Base-by-base conservation (phyloP, 2,888 invertebrate genomes). In the Zele albiditarsus region DNA sequence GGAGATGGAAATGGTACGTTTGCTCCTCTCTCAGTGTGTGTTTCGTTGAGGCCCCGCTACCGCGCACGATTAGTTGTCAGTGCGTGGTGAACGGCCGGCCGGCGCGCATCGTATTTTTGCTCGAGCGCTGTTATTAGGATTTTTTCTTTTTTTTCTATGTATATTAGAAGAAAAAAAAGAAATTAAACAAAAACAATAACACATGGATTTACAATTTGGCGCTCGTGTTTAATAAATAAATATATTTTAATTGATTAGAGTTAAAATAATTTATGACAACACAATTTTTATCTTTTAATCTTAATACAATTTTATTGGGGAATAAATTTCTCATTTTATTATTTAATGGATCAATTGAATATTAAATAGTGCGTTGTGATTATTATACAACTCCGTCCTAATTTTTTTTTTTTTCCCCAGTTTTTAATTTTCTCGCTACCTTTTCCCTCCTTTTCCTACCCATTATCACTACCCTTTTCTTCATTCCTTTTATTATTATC, bases 51-150 rank as follows among this genome's bases (percentile, higher is more conserved):
- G 33, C 74, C 57, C 68, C 71, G 77, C 72, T 1, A 1, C 38
- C 38, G 38, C 63, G 58, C 58, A 28, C 67, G 73, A 62, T 67
- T 53, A 53, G 57, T 78, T 77, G 75, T 86, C 86, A 88, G 87
- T 88, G 86, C 84, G 84, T 85, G 86, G 83, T 84, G 80, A 85
- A 85, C 87, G 84, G 84, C 87, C 88, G 88, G 86, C 84, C 85
- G 87, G 86, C 84, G 84, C 83, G 86, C 84, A 84, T 82, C 80
- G 82, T 82, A 75, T 20, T 28, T 27, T 57, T 20, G 20, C 20
- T 38, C 12, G 4, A 67, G 66, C 73, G 74, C 73, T 74, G 70
- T 77, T 72, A 28, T 49, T 72, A 71, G 70, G 77, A 70, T 53
- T 71, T 68, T 28, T n/a, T 27, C 53, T 20, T 63, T 31, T 63